Percentiles rank a stretch among this genome's conserved stretches.
Evolutionary conservation across 2,888 invertebrate species (phyloP).

Genomic region (Nomada ruficornis): DNA sequence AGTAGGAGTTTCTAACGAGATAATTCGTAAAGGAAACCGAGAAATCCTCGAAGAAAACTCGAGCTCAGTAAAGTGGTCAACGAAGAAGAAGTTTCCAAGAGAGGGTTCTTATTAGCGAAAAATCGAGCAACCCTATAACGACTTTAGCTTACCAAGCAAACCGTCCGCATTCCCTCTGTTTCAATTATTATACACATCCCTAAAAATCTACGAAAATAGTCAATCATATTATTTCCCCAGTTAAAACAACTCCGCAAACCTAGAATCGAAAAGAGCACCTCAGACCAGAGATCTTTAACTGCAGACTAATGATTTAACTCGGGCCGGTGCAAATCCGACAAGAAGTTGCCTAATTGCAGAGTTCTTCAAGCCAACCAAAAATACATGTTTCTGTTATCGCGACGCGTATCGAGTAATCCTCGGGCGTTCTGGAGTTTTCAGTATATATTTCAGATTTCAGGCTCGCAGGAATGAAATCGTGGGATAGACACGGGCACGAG

Average conservation of each 20-base stretch:
- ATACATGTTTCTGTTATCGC: slow-evolving; percentile 54
- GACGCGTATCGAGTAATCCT: slow-evolving; percentile 51
- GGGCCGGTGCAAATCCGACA: neutral
- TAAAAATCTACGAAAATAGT: too few relatives aligned
- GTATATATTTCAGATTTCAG: slow-evolving; percentile 40
- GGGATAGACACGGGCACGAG: neutral
- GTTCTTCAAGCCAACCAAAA: slow-evolving; percentile 14
- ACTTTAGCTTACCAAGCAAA: neutral
- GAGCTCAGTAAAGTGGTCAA: neutral
- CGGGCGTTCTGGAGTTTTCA: slow-evolving; percentile 34
- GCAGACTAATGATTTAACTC: too few relatives aligned
- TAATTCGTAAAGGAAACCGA: slow-evolving; percentile 6
- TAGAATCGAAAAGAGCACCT: neutral
- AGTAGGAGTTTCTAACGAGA: slow-evolving; percentile 4
- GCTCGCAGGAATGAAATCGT: neutral
- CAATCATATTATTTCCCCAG: too few relatives aligned
- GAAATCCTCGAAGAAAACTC: neutral
- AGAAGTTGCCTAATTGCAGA: neutral
- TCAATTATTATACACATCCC: neutral
- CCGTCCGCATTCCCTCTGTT: neutral
- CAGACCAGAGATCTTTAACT: neutral
- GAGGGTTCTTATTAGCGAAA: neutral
- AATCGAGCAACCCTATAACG: slow-evolving; percentile 10
- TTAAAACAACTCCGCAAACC: too few relatives aligned
- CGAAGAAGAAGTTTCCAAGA: neutral